Evolutionary conservation across 2,113 vertebrate species (phyloP).

Genomic region (Saiga tatarica): DNA sequence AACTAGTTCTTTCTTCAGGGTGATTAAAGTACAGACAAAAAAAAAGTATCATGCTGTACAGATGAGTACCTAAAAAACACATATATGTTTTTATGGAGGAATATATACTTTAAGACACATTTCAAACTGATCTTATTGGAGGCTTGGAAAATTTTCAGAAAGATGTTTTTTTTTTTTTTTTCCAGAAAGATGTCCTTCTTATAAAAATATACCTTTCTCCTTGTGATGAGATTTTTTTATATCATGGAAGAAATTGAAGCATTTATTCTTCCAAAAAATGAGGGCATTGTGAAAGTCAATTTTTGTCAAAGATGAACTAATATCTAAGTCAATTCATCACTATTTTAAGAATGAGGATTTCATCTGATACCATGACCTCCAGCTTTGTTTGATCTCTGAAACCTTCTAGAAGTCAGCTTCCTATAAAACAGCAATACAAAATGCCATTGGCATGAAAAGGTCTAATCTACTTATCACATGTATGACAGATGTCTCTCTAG

Average conservation of each 20-base stretch:
- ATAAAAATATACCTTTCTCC: background rate
- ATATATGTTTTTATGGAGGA: background rate
- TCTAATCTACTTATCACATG: background rate
- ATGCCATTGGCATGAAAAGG: background rate
- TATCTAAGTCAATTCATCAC: background rate
- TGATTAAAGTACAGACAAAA: background rate
- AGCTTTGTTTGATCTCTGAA: background rate
- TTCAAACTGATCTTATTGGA: background rate
- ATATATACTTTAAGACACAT: background rate
- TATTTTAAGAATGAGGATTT: background rate
- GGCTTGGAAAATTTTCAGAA: background rate
- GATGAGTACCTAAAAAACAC: background rate
- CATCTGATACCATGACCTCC: background rate
- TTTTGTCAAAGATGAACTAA: constrained; percentile 24
- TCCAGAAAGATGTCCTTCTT: background rate
- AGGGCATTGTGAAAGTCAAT: background rate
- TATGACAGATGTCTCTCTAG: background rate
- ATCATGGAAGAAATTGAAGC: background rate
- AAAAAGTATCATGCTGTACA: background rate
- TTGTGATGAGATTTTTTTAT: background rate
- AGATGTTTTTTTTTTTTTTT: background rate
- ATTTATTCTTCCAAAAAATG: background rate
- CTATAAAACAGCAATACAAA: background rate
- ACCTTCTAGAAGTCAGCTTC: background rate
- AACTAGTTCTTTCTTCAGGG: background rate